Conservation (phyloP, 1,140 invertebrate genomes). For the Atta colombica region DNA sequence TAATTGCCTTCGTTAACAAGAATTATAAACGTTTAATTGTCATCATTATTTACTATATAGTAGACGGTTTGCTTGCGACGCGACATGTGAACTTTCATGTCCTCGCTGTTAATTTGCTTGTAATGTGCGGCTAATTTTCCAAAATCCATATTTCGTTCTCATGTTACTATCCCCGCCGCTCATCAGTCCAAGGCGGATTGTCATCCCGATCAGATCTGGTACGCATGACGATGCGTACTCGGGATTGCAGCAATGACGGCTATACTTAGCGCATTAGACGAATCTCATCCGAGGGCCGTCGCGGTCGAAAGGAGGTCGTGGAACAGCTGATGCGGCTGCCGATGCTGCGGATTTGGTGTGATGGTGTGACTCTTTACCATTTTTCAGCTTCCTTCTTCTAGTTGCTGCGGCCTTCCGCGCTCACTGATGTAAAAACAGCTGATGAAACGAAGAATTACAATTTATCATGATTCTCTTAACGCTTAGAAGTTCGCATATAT, state of each 20-base stretch:
- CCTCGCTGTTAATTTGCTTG: constrained; percentile 52
- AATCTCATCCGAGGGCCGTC: constrained; percentile 79
- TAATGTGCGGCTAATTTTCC: constrained; percentile 38
- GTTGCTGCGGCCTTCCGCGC: neutral
- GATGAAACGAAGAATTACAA: neutral
- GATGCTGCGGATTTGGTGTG: constrained; percentile 28
- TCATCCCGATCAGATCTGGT: constrained; percentile 58
- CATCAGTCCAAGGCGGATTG: neutral
- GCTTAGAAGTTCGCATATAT: neutral
- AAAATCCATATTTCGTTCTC: constrained; percentile 64
- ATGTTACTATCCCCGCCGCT: neutral
- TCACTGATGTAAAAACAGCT: constrained; percentile 1
- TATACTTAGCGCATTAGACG: constrained; percentile 81
- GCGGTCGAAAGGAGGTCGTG: constrained; percentile 79
- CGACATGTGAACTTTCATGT: constrained; percentile 17
- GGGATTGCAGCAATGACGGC: constrained; percentile 75
- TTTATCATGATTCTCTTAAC: neutral
- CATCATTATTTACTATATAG: constrained; percentile 33
- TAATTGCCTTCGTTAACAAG: constrained; percentile 41
- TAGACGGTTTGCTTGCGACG: neutral
- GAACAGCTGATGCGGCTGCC: constrained; percentile 72
- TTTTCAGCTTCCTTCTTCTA: neutral
- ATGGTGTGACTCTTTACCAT: constrained; percentile 32
- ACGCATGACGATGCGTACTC: constrained; percentile 54
- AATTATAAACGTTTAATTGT: constrained; percentile 37